Percentiles rank a stretch among this genome's conserved stretches.
These are phyloP conservation scores for Atta cephalotes DNA, from an alignment of 1,140 invertebrate species.

Conservation along the genomic window DNA sequence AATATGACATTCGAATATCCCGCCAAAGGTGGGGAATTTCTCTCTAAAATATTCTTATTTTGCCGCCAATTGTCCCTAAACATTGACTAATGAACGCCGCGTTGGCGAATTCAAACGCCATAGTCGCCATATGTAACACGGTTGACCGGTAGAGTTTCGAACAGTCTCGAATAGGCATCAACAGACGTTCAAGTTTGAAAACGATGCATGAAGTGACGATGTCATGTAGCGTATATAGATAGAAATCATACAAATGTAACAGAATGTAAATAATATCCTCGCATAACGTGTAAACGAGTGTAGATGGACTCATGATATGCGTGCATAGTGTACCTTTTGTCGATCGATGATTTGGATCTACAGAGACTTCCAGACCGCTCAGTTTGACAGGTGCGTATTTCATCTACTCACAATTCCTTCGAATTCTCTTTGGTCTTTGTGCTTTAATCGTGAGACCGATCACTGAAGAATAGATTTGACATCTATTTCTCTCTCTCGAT, in stretches of 20 bases:
- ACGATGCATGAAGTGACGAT: neutral
- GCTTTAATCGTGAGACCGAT: neutral
- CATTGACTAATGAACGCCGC: neutral
- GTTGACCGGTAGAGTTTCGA: constrained; percentile 21
- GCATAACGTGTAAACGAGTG: neutral
- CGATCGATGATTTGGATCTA: neutral
- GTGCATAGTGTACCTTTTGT: neutral
- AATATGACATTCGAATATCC: neutral
- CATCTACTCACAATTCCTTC: too few relatives aligned
- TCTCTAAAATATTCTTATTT: neutral
- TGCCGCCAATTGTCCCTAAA: neutral
- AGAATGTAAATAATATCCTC: neutral
- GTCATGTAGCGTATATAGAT: neutral
- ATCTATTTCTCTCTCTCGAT: neutral
- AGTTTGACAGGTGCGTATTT: constrained; percentile 24
- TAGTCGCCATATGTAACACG: neutral
- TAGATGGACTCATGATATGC: neutral
- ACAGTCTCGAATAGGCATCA: too few relatives aligned
- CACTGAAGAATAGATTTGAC: neutral
- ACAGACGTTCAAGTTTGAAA: neutral
- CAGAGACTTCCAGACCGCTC: neutral
- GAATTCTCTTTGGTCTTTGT: neutral
- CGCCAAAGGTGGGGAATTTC: neutral
- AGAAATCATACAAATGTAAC: too few relatives aligned
- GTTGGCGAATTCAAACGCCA: constrained; percentile 38